phyloP scores from a whole-genome alignment of 2,888 invertebrate genomes.

The Copidosoma aretas region DNA sequence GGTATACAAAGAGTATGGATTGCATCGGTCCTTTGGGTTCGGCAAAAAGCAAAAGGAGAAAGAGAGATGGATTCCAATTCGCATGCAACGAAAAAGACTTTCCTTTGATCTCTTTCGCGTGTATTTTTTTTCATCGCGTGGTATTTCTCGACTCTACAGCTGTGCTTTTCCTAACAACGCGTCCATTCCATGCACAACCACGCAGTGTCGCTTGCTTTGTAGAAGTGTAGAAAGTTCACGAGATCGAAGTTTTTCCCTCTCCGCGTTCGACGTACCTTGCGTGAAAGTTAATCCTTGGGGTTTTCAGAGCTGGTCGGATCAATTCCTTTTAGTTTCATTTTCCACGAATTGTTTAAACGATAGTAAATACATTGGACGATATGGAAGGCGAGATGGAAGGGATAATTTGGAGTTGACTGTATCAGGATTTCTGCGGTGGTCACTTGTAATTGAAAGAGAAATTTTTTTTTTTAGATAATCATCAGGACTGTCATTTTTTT shows the following conservation, averaged over 20 bases:
- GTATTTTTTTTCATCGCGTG: neutral
- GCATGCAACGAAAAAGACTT: neutral
- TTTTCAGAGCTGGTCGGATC: neutral
- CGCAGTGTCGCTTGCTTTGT: too few species aligned
- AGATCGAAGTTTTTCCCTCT: constrained; percentile 9
- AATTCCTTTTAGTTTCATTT: constrained; percentile 4
- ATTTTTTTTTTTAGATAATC: neutral
- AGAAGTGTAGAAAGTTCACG: too few species aligned
- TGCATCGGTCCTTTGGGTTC: constrained; percentile 21
- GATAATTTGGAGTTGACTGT: neutral
- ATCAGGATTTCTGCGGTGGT: neutral
- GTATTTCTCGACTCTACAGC: neutral
- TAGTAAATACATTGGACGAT: neutral
- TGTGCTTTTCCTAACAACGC: neutral
- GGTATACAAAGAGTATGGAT: constrained; percentile 1
- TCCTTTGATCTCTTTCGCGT: constrained; percentile 20
- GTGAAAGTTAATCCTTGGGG: constrained; percentile 17
- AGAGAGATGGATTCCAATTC: neutral
- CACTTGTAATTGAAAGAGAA: neutral
- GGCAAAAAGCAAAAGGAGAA: neutral
- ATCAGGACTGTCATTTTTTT: neutral
- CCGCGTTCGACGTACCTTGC: neutral
- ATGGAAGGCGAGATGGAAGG: too few species aligned
- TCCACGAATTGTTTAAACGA: neutral
- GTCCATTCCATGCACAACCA: neutral